Percentiles rank a stretch among this genome's conserved stretches.
Conservation (phyloP, 2,888 invertebrate species). For the Dichetophora obliterata region DNA sequence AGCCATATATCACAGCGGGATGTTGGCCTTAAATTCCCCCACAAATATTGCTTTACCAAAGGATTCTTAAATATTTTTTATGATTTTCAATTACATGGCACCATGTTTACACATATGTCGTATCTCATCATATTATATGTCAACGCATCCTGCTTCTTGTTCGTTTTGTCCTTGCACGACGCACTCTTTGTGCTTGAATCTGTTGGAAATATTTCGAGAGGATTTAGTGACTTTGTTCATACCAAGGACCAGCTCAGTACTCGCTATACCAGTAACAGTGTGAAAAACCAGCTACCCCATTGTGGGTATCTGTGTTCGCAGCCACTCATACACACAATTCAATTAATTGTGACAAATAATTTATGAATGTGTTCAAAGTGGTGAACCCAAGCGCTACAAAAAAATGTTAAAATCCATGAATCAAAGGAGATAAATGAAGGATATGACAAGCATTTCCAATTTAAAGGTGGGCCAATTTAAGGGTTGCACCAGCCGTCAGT, state of each 20-base stretch:
- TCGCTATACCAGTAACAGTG: slow-evolving; percentile 36
- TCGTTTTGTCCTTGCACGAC: slow-evolving; percentile 12
- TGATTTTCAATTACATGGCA: slow-evolving; percentile 68
- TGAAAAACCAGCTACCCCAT: slow-evolving; percentile 27
- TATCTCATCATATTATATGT: slow-evolving; percentile 70
- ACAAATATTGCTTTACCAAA: slow-evolving; percentile 55
- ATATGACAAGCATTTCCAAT: slow-evolving; percentile 70
- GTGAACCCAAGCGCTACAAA: slow-evolving; percentile 22
- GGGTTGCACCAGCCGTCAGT: slow-evolving; percentile 39
- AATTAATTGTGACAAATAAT: slow-evolving; percentile 65
- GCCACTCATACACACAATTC: slow-evolving; percentile 61
- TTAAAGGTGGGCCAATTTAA: slow-evolving; percentile 55
- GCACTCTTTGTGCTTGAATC: background rate
- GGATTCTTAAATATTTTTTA: slow-evolving; percentile 52
- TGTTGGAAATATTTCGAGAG: slow-evolving; percentile 22
- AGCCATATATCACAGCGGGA: slow-evolving; percentile 66
- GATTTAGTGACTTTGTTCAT: slow-evolving; percentile 32
- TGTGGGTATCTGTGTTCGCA: slow-evolving; percentile 23
- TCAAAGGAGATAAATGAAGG: slow-evolving; percentile 62
- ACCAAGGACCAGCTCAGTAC: slow-evolving; percentile 11
- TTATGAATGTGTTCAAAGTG: slow-evolving; percentile 59
- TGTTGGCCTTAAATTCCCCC: slow-evolving; percentile 67
- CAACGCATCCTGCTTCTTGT: slow-evolving; percentile 59
- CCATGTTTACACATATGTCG: slow-evolving; percentile 70
- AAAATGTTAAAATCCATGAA: slow-evolving; percentile 48